These are phyloP conservation scores for Ornithorhynchus anatinus DNA, from an alignment of 2,113 vertebrate genomes.

Conservation along the genomic window DNA sequence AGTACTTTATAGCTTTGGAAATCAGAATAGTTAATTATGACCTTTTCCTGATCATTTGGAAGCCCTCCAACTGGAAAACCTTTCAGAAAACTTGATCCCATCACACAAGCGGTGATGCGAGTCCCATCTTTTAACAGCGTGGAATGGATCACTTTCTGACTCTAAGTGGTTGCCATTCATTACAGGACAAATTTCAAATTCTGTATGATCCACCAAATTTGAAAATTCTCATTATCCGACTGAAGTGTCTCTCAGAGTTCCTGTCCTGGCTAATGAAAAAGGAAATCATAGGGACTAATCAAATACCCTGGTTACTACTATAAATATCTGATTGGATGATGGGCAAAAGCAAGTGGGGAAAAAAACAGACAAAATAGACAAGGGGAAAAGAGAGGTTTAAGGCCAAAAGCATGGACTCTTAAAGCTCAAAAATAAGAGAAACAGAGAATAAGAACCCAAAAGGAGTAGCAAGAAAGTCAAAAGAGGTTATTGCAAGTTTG, in stretches of 20 bases:
- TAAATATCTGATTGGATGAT: too few species aligned
- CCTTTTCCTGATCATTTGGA: conserved; percentile 43
- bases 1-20: conserved; percentile 40
- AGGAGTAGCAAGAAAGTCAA: too few species aligned
- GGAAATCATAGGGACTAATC: conserved; percentile 43
- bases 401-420: too few species aligned
- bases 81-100: conserved; percentile 52
- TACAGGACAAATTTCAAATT: conserved; percentile 64
- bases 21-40: conserved; percentile 30
- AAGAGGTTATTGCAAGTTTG: too few species aligned
- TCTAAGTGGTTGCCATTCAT: conserved; percentile 51
- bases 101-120: conserved; percentile 14
- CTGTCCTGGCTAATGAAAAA: conserved; percentile 45
- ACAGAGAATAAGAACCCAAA: too few species aligned
- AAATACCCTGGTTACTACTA: conserved; percentile 2
- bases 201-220: conserved; percentile 57
- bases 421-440: too few species aligned
- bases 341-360: too few species aligned
- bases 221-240: conserved; percentile 67
- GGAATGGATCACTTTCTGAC: conserved; percentile 46
- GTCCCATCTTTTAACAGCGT: conserved; percentile 54
- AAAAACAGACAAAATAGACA: too few species aligned
- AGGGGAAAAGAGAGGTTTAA: too few species aligned
- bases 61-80: conserved; percentile 60
- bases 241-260: conserved; percentile 65